Percentiles rank a stretch among this genome's conserved stretches.
Conservation (phyloP, 2,113 vertebrate species). For the human region GRCh38 chr6:122242001-122242500, state of each 20-base stretch:
- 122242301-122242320: background rate
- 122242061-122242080: background rate
- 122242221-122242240: background rate
- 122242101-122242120: background rate
- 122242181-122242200: background rate
- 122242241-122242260: background rate
- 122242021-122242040: background rate
- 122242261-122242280: background rate
- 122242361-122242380: background rate
- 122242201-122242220: background rate
- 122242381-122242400: background rate
- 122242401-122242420: background rate
- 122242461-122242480: background rate
- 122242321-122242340: background rate
- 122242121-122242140: background rate
- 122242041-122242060: background rate
- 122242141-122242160: background rate
- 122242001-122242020: background rate
- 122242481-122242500: background rate
- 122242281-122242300: background rate
- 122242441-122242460: background rate
- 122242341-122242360: background rate
- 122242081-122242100: background rate
- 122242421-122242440: background rate
- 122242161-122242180: background rate